These are phyloP conservation scores for Myrmecophaga tridactyla DNA, from an alignment of 2,113 vertebrate genomes.

Conservation along the genomic window DNA sequence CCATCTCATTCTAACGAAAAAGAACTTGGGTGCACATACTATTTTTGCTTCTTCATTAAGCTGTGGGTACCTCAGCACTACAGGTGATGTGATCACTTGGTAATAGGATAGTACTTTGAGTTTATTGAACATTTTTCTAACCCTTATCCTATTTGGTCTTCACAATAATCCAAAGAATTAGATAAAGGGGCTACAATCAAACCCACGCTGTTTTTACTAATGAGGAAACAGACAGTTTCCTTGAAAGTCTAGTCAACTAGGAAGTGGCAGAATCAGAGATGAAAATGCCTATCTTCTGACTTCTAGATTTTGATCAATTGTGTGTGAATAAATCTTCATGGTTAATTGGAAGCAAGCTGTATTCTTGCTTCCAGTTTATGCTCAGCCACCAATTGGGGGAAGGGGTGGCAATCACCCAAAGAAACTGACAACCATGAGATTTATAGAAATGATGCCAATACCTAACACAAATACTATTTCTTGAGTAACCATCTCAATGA, in stretches of 20 bases:
- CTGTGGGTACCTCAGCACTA: background rate
- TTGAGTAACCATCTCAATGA: background rate
- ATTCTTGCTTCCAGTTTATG: constrained; percentile 19
- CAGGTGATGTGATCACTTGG: background rate
- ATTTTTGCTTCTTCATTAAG: background rate
- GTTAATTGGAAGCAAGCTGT: background rate
- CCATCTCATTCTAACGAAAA: background rate
- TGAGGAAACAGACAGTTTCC: background rate
- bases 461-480: background rate
- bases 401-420: background rate
- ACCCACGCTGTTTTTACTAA: constrained; percentile 23
- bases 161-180: background rate
- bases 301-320: background rate
- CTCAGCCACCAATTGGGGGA: background rate
- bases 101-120: background rate
- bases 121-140: background rate
- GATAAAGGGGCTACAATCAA: background rate
- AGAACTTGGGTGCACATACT: background rate
- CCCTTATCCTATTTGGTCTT: background rate
- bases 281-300: background rate
- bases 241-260: background rate
- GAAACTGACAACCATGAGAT: background rate
- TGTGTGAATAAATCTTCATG: background rate
- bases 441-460: background rate
- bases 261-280: background rate